Conservation (phyloP, 2,888 invertebrate genomes). For the Nephrotoma guestfalica region DNA sequence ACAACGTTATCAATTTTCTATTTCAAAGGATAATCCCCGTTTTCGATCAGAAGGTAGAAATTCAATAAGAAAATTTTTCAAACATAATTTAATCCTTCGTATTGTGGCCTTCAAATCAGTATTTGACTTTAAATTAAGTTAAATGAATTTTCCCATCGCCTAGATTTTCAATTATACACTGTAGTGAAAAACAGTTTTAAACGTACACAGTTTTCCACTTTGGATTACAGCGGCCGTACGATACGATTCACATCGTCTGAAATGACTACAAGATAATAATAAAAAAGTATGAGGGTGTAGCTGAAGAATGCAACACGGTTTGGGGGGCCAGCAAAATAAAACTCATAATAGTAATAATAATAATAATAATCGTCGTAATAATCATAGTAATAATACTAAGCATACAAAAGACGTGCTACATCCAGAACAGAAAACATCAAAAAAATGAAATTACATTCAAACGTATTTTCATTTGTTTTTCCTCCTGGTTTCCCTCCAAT, state of each 20-base stretch:
- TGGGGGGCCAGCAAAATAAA: too few relatives aligned
- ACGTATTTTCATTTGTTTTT: background rate
- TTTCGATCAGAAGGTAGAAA: too few relatives aligned
- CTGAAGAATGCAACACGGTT: too few relatives aligned
- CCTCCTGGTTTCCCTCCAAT: background rate
- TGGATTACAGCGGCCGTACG: background rate
- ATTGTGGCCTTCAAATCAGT: too few relatives aligned
- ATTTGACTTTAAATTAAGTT: too few relatives aligned
- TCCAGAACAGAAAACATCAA: background rate
- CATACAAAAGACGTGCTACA: background rate
- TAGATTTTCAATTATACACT: too few relatives aligned
- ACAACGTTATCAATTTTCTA: too few relatives aligned
- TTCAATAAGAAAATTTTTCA: too few relatives aligned
- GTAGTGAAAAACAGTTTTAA: background rate
- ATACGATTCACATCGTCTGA: background rate
- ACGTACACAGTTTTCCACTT: too few relatives aligned
- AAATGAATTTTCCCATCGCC: too few relatives aligned
- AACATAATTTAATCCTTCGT: too few relatives aligned
- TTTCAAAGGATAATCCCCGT: too few relatives aligned
- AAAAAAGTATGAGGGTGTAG: background rate
- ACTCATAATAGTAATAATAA: background rate
- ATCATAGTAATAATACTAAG: background rate
- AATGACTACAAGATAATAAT: background rate
- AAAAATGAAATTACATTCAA: background rate
- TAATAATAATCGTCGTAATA: background rate